Evolutionary conservation across 2,888 invertebrate species (phyloP), one percentile per base, ranked within the genome.

Genomic region (Gasteruption jaculator): DNA sequence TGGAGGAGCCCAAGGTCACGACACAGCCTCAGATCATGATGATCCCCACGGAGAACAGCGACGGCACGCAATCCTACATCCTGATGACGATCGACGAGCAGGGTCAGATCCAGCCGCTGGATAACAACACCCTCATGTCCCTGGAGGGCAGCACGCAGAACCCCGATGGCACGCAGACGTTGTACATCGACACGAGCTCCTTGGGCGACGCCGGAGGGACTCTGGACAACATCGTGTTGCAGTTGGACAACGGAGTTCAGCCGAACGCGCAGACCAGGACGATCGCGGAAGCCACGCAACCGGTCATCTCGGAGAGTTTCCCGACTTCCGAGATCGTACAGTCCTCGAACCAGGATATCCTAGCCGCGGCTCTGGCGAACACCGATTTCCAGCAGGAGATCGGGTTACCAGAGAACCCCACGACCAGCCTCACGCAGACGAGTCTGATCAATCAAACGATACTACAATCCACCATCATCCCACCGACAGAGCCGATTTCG

Each of bases 291-390:
- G 52, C 76, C 70, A 55, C 61, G 72, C 58, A 58, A 39, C 33
- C 53, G 5, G 49, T 56, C 16, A 53, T 57, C 33, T 44, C 56
- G 4, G 58, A 63, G 34, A 58, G 48, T 36, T 64, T 62, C 29
- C 51, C 58, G 3, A 31, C 57, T 5, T 47, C 59, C 2, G 58
- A 63, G 38, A 57, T 61, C 10, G 53, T 53, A 32, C 60, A 58
- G 37, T 61, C 58, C 3, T 61, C 68, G 3, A 81, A 80, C 53
- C 79, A 83, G 51, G 86, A 87, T 61, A 83, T 87, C 51, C 71
- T 87, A 30, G 85, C 86, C 11, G 85, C 83, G 8, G 86, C 86
- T 11, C 71, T 87, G 30, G 86, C 86, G 1, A 83, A 83, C 56
- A 83, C 84, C 14, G 85, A 86, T 61, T 85, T 85, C 58, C 83